phyloP scores from a whole-genome alignment of 2,888 invertebrate species.

The Tineola bisselliella region DNA sequence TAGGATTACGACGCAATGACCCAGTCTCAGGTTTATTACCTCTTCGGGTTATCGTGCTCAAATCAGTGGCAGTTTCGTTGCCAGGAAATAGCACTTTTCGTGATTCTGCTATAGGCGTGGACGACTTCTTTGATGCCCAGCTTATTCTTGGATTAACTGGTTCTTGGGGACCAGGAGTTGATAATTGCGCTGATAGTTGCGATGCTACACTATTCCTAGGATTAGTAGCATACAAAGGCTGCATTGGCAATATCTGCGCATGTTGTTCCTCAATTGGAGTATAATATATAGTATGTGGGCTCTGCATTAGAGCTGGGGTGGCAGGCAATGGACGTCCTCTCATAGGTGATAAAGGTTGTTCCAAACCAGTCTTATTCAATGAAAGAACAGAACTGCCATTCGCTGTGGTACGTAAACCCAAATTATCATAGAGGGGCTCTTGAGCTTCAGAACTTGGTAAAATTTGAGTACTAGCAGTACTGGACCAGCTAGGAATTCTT shows the following conservation, averaged over 20 bases:
- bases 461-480: slow-evolving; percentile 69
- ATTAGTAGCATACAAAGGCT: slow-evolving; percentile 41
- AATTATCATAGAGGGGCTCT: slow-evolving; percentile 87
- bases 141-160: slow-evolving; percentile 58
- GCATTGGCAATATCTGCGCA: slow-evolving; percentile 59
- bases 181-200: slow-evolving; percentile 55
- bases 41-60: slow-evolving; percentile 48
- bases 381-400: slow-evolving; percentile 85
- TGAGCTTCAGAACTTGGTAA: slow-evolving; percentile 62
- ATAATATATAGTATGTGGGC: slow-evolving; percentile 54
- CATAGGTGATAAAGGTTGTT: slow-evolving; percentile 67
- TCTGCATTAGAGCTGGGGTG: slow-evolving; percentile 62
- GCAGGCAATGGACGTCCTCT: slow-evolving; percentile 73
- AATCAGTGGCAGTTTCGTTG: slow-evolving; percentile 31
- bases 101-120: slow-evolving; percentile 54
- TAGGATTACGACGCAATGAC: slow-evolving; percentile 48
- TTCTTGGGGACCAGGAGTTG: slow-evolving; percentile 60
- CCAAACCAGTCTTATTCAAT: slow-evolving; percentile 75
- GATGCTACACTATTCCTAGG: slow-evolving; percentile 62
- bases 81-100: slow-evolving; percentile 44
- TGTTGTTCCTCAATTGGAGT: slow-evolving; percentile 66
- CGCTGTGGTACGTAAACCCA: slow-evolving; percentile 85
- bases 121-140: slow-evolving; percentile 61
- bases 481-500: slow-evolving; percentile 83
- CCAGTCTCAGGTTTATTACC: slow-evolving; percentile 64